Evolutionary conservation across 2,888 invertebrate species (phyloP).

Genomic region (Leucophenga montana): DNA sequence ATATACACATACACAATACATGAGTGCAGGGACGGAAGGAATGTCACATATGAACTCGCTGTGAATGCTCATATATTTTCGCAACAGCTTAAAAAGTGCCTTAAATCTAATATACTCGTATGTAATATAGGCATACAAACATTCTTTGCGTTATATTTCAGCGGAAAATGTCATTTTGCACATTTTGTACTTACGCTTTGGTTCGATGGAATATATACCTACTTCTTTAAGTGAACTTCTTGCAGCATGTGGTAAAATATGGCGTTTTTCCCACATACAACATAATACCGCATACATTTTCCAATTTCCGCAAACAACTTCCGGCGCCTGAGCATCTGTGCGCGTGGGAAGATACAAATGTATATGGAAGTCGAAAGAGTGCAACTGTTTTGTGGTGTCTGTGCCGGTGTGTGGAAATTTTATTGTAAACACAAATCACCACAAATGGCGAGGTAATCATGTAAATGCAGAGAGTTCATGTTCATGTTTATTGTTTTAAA

Average conservation of each 20-base stretch:
- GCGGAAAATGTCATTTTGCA: background rate
- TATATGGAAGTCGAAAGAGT: no score
- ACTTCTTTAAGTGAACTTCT: background rate
- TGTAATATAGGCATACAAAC: background rate
- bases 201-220: conserved; percentile 17
- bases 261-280: conserved; percentile 21
- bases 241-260: background rate
- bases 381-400: no score
- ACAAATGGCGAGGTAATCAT: no score
- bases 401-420: no score
- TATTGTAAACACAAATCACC: no score
- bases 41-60: background rate
- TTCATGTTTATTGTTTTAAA: background rate
- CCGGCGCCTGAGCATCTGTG: no score
- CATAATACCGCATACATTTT: conserved; percentile 49
- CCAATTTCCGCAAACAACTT: conserved; percentile 59
- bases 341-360: no score
- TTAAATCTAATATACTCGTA: background rate
- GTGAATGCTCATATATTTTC: conserved; percentile 4
- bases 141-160: background rate
- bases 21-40: no score
- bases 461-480: no score
- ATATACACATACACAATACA: conserved; percentile 1
- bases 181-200: background rate
- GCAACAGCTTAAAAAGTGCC: conserved; percentile 17